Evolutionary conservation across 2,113 vertebrate species (phyloP).

Genomic region (Mesocricetus auratus): DNA sequence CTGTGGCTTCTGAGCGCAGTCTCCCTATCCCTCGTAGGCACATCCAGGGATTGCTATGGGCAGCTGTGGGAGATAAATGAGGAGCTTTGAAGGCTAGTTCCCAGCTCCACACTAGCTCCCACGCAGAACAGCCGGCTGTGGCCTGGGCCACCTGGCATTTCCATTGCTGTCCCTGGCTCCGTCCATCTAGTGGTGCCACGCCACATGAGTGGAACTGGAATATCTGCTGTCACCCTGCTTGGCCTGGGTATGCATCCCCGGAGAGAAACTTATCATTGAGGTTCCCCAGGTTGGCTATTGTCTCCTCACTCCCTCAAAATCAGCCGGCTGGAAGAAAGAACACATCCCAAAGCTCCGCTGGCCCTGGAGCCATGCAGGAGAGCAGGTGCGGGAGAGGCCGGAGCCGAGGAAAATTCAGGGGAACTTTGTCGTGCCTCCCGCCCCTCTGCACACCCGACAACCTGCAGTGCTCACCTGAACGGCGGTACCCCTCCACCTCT

Average conservation of each 20-base stretch:
- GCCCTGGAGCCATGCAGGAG: not conserved
- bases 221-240: slow-evolving; percentile 10
- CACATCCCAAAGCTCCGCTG: not conserved
- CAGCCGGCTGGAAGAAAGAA: not conserved
- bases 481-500: slow-evolving; percentile 90
- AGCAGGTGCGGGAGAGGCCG: not conserved
- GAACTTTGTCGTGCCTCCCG: slow-evolving; percentile 74
- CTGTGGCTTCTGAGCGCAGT: not conserved
- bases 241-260: not conserved
- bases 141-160: not conserved
- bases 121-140: accelerated
- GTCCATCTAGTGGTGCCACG: not conserved
- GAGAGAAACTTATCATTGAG: not conserved
- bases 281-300: not conserved
- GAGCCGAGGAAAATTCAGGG: slow-evolving; percentile 67
- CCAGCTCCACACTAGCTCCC: not conserved
- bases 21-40: not conserved
- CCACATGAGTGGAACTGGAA: not conserved
- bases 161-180: not conserved
- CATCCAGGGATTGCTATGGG: not conserved
- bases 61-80: not conserved
- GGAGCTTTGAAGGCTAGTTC: not conserved
- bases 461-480: slow-evolving; percentile 85
- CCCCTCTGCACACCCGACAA: slow-evolving; percentile 83
- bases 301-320: not conserved